Evolutionary conservation across 1,140 invertebrate genomes (phyloP).

Genomic region (Planococcus citri): DNA sequence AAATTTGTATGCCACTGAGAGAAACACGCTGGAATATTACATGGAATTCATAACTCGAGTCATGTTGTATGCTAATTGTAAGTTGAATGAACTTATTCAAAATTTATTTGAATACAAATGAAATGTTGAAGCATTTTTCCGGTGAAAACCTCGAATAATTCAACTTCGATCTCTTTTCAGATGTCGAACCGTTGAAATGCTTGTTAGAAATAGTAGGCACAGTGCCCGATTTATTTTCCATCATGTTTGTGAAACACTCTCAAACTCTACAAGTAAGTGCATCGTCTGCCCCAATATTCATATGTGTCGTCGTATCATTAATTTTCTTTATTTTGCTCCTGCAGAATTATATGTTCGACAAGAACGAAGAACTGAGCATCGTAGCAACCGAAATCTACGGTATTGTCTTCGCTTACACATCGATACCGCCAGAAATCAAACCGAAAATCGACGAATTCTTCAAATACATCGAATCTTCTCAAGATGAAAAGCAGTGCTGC

Average conservation of each 20-base stretch:
- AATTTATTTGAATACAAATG: no score
- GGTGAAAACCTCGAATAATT: no score
- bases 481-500: not conserved
- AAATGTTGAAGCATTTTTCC: no score
- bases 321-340: no score
- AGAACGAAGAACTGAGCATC: not conserved
- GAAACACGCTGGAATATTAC: not conserved
- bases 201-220: slow-evolving; percentile 61
- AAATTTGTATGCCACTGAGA: not conserved
- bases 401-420: not conserved
- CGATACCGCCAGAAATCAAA: not conserved
- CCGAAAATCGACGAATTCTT: not conserved
- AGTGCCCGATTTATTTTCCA: slow-evolving; percentile 40
- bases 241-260: slow-evolving; percentile 30
- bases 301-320: no score
- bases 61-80: not conserved
- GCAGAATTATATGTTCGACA: not conserved
- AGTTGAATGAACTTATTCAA: not conserved
- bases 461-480: not conserved
- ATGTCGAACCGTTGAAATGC: slow-evolving; percentile 47
- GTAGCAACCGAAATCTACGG: not conserved
- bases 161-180: not conserved
- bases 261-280: slow-evolving; percentile 44
- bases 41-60: not conserved
- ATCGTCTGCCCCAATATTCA: no score